Conservation (phyloP, 2,113 vertebrate species). For the Corapipo altera region DNA sequence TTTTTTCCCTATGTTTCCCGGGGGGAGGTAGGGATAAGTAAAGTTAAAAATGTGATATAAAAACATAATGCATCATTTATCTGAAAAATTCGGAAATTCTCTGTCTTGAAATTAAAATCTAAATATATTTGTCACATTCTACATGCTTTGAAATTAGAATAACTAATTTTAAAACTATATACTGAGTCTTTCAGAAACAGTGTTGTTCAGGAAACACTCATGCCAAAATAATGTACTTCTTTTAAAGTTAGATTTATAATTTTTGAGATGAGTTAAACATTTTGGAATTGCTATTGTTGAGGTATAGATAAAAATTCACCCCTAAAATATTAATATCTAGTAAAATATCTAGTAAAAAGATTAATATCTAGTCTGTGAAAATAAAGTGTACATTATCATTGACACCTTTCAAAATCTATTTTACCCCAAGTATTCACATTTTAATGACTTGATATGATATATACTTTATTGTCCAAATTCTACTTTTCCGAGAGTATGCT, state of each 20-base stretch:
- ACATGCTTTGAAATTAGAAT: not conserved
- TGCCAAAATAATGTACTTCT: not conserved
- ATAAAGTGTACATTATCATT: not conserved
- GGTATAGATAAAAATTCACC: not conserved
- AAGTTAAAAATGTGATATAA: not conserved
- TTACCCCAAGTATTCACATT: not conserved
- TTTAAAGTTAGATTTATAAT: not conserved
- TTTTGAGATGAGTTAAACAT: not conserved
- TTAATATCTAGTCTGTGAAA: not conserved
- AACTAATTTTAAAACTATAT: not conserved
- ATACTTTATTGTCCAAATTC: not conserved
- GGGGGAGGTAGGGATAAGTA: rapidly evolving
- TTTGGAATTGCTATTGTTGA: not conserved
- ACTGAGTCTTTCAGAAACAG: not conserved
- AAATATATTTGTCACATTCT: not conserved
- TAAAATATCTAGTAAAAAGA: too few relatives aligned
- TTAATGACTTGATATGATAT: not conserved
- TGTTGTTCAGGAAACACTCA: not conserved
- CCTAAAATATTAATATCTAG: not conserved
- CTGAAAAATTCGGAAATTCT: not conserved
- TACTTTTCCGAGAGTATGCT: not conserved
- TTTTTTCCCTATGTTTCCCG: not conserved
- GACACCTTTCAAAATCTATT: not conserved
- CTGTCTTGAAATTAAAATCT: not conserved
- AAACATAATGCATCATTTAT: rapidly evolving